Evolutionary conservation across 2,797 vertebrate species (phyloP), one percentile per base, ranked within the genome.

Genomic region (Microchirus variegatus): DNA sequence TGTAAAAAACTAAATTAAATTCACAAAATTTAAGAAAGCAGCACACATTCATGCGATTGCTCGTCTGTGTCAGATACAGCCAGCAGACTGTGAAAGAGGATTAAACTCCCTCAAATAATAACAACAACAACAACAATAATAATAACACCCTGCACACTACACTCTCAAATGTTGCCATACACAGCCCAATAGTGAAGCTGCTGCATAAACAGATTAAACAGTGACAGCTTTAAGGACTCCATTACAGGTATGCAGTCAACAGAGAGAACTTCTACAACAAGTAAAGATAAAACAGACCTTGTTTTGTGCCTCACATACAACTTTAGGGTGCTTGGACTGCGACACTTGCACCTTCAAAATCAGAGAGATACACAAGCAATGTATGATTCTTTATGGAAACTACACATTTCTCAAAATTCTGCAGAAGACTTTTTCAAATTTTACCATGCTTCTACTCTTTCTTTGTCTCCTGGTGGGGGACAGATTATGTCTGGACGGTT

Each of bases 51-150:
- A 22, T 8, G 5, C 64, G 71, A 52, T 26, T 53, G 75, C 68
- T 63, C 13, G 63, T 82, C 72, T 81, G 67, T 79, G 70, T 79
- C 42, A 2, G 64, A 82, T 58, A 82, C 86, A 87, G 59, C 75
- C 81, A 87, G 61, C 75, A 81, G 87, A 87, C 81, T 74, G 53
- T 89, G 78, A 90, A 88, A 68, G 78, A 87, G 81, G 89, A 89
- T 89, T 89, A 82, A 80, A 75, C 70, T 75, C 71, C 46, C 71
- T 69, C 22, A 22, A 22, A 22, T 22, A 22, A 22, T 5, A 22
- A 22, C 22, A 22, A 22, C 22, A 22, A 22, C 2, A 22, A 22
- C 2, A 22, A 22, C 2, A 22, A 22, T 2, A 22, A 22, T 2
- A 22, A 22, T 22, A 22, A 76, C 73, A 68, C 48, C 16, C 73